phyloP scores from a whole-genome alignment of 1,140 invertebrate genomes.

The Coelopa frigida region DNA sequence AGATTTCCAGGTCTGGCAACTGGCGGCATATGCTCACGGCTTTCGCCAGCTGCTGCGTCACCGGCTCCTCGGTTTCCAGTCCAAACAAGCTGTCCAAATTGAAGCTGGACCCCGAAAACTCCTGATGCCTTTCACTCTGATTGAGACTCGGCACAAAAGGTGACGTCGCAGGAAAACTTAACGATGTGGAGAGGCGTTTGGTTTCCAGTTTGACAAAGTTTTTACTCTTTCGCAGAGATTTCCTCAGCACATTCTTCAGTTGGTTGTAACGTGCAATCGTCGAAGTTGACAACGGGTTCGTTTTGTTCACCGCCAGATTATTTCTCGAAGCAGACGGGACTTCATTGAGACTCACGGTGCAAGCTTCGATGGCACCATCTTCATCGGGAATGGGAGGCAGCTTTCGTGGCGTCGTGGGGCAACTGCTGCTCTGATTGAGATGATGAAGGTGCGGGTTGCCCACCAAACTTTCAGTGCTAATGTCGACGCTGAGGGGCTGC shows the following conservation, averaged over 20 bases:
- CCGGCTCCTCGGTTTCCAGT: conserved; percentile 17
- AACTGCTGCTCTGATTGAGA: conserved; percentile 23
- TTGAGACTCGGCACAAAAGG: not conserved
- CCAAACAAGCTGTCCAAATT: conserved; percentile 26
- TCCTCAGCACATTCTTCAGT: conserved; percentile 31
- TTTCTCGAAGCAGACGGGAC: no score
- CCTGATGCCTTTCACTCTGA: not conserved
- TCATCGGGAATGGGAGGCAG: not conserved
- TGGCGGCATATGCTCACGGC: conserved; percentile 37
- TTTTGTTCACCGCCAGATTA: no score
- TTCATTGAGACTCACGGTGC: conserved; percentile 7
- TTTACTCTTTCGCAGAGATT: conserved; percentile 36
- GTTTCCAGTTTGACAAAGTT: conserved; percentile 25
- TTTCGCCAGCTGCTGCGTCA: conserved; percentile 31
- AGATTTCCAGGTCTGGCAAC: conserved; percentile 35
- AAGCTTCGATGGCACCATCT: no score
- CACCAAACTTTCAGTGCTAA: conserved; percentile 13
- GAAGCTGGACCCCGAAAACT: conserved; percentile 16
- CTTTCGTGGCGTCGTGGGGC: conserved; percentile 29
- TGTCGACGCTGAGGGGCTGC: conserved; percentile 24
- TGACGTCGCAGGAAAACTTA: conserved; percentile 14
- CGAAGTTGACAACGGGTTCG: no score
- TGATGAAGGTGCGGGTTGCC: conserved; percentile 8
- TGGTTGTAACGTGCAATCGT: conserved; percentile 27
- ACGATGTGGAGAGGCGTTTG: conserved; percentile 7